A percentile compares a stretch with the other conserved stretches of the same genome.
These are phyloP conservation scores for Pogonocherus hispidulus DNA, from an alignment of 2,888 invertebrate genomes.

Conservation along the genomic window DNA sequence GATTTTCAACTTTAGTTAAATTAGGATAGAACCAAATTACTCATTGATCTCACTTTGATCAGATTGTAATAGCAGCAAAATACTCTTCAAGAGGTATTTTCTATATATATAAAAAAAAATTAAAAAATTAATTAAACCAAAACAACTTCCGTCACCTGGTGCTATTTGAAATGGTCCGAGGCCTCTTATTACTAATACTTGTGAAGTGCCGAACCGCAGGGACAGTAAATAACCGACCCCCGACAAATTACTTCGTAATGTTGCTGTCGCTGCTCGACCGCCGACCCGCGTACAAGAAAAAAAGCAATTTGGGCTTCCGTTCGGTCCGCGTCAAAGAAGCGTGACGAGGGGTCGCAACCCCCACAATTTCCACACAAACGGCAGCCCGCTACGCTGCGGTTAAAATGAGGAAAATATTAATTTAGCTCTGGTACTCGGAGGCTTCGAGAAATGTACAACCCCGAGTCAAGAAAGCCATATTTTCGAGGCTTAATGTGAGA, in stretches of 20 bases:
- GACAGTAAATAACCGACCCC: slow-evolving; percentile 34
- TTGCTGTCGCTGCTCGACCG: slow-evolving; percentile 30
- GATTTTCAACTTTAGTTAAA: too few species aligned
- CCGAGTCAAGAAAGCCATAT: background rate
- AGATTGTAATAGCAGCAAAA: too few species aligned
- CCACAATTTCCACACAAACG: background rate
- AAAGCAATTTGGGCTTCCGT: slow-evolving; percentile 38
- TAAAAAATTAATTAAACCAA: background rate
- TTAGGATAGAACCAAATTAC: too few species aligned
- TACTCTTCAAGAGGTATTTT: too few species aligned
- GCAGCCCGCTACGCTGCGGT: background rate
- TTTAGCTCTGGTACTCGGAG: background rate
- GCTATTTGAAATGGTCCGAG: slow-evolving; percentile 8
- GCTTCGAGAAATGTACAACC: too few species aligned
- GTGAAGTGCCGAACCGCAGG: slow-evolving; percentile 30
- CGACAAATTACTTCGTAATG: slow-evolving; percentile 39
- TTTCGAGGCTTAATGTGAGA: background rate
- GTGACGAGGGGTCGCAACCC: background rate
- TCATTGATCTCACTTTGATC: too few species aligned
- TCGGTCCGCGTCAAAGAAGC: slow-evolving; percentile 39
- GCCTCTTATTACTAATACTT: slow-evolving; percentile 21
- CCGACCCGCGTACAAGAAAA: slow-evolving; percentile 32
- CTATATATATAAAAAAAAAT: too few species aligned
- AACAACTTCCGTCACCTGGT: slow-evolving; percentile 3
- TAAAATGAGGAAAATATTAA: background rate